phyloP scores from a whole-genome alignment of 2,888 invertebrate genomes.

The Luperina nickerlii region DNA sequence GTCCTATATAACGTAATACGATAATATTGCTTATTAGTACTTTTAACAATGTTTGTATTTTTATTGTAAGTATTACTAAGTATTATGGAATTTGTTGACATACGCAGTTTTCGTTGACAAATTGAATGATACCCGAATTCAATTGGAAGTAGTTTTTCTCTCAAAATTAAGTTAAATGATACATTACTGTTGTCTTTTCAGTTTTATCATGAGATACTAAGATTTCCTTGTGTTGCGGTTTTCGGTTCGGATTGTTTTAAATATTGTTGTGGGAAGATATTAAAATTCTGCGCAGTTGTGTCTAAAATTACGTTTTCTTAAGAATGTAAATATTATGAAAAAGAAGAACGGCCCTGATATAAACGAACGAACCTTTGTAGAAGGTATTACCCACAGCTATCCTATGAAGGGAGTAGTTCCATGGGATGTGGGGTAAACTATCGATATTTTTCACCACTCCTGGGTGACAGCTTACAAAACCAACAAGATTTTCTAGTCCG shows the following conservation, averaged over 20 bases:
- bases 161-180: background rate
- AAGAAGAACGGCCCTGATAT: background rate
- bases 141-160: slow-evolving; percentile 10
- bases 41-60: slow-evolving; percentile 45
- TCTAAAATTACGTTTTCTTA: slow-evolving; percentile 29
- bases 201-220: slow-evolving; percentile 45
- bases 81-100: slow-evolving; percentile 47
- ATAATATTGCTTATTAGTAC: slow-evolving; percentile 56
- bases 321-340: background rate
- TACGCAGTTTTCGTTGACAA: slow-evolving; percentile 15
- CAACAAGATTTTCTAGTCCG: background rate
- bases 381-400: background rate
- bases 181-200: slow-evolving; percentile 32
- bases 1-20: slow-evolving; percentile 51
- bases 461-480: background rate
- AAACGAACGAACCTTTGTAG: background rate
- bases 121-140: slow-evolving; percentile 26
- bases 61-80: slow-evolving; percentile 43
- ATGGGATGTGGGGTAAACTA: background rate
- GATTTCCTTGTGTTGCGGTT: slow-evolving; percentile 33
- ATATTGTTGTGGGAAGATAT: slow-evolving; percentile 44
- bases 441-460: background rate
- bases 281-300: background rate
- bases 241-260: slow-evolving; percentile 32
- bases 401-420: background rate